Conservation (phyloP, 30 jellyfish, hydroid and myxozoan species). For the Cassiopea andromeda region DNA sequence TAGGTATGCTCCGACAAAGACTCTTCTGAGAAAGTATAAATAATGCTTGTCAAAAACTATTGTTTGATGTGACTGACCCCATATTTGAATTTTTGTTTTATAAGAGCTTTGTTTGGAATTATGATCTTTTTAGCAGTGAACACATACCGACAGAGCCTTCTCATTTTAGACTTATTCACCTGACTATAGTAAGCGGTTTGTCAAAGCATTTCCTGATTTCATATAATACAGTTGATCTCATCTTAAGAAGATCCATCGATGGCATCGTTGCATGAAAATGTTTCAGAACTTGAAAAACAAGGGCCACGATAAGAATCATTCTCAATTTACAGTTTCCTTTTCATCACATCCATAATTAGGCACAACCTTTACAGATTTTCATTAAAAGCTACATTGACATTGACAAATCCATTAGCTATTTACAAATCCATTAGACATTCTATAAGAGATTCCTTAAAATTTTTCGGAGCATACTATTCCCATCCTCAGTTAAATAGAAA, state of each 20-base stretch:
- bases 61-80: neutral
- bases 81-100: neutral
- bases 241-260: neutral
- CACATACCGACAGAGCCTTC: conserved; percentile 4
- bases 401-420: too few species aligned
- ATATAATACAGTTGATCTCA: neutral
- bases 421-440: too few species aligned
- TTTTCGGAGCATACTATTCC: too few species aligned
- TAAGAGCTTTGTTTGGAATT: neutral
- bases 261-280: neutral
- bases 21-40: too few species aligned
- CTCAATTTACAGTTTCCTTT: too few species aligned
- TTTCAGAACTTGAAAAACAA: neutral
- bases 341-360: too few species aligned
- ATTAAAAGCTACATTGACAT: too few species aligned
- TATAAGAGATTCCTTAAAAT: too few species aligned
- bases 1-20: too few species aligned
- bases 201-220: conserved; percentile 9
- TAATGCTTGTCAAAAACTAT: neutral
- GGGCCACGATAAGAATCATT: too few species aligned
- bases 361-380: too few species aligned
- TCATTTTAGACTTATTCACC: neutral
- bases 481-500: too few species aligned
- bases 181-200: neutral
- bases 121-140: neutral